Evolutionary conservation across 2,797 vertebrate species (phyloP), one percentile per base, ranked within the genome.

Genomic region (Lagocephalus sceleratus): DNA sequence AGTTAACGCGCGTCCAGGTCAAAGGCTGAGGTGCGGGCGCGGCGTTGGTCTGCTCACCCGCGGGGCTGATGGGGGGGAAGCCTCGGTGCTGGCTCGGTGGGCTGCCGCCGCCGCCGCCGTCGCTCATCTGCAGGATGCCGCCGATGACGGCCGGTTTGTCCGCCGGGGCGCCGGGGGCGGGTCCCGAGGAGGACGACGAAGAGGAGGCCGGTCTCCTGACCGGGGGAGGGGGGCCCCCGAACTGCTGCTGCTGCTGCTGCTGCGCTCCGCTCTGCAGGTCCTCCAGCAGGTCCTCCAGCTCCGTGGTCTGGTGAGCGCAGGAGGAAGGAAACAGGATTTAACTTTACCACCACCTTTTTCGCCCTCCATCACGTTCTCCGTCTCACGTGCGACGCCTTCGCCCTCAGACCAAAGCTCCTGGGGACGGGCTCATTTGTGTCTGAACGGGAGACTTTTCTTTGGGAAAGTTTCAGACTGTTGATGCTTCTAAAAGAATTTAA

Each of bases 131-230:
- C 89, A 98, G 92, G 87, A 97, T 94, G 91, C 97, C 94, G 71
- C 94, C 92, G 89, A 98, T 95, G 92, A 95, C 93, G 87, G 92
- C 92, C 90, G 97, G 96, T 81, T 98, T 98, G 89, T 98, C 95
- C 5, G 92, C 90, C 1, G 94, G 90, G 82, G 92, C 69, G 19
- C 49, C 51, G 9, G 78, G 60, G 0, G 52, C 50, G 12, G 11
- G 50, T 1, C 72, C 63, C 12, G 76, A 69, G 0, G 94, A 75
- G 7, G 83, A 74, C 0, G 94, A 90, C 55, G 92, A 76, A 1
- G 68, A 64, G 25, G 63, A 50, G 39, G 60, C 57, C 0, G 51
- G 20, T 7, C 57, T 44, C 25, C 71, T 68, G 55, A 54, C 62
- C 1, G 68, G 60, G 0, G 67, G 60, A 0, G 67, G 66, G 29